Percentiles rank a stretch among this genome's conserved stretches.
Conservation (phyloP, 2,888 invertebrate genomes). For the Agrochola circellaris region DNA sequence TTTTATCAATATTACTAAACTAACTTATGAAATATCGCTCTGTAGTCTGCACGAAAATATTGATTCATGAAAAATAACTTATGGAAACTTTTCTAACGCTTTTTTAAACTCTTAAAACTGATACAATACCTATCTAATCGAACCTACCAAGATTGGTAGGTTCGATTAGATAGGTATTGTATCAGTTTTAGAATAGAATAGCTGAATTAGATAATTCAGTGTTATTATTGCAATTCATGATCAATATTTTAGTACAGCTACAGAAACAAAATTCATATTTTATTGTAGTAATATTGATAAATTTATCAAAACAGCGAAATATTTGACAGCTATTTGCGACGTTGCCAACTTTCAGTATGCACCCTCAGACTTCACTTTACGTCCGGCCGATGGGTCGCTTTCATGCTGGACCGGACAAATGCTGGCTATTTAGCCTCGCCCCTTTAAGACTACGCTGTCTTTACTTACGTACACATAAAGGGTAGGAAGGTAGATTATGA, state of each 20-base stretch:
- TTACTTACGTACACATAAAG: slow-evolving; percentile 67
- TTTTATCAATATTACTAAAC: not conserved
- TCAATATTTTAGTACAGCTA: not conserved
- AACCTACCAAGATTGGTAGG: no score
- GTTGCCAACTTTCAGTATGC: not conserved
- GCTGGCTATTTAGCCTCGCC: slow-evolving; percentile 71
- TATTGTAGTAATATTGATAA: not conserved
- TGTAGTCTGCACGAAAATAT: not conserved
- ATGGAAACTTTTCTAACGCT: not conserved
- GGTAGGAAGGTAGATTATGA: slow-evolving; percentile 36
- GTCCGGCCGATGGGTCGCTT: slow-evolving; percentile 67
- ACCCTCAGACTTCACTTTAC: slow-evolving; percentile 64
- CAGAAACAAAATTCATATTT: not conserved
- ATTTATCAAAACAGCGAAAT: not conserved
- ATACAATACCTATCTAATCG: not conserved
- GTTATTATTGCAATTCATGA: not conserved
- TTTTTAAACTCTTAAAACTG: not conserved
- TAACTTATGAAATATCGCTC: not conserved
- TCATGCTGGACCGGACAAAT: slow-evolving; percentile 72
- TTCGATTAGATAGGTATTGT: no score
- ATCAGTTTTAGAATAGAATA: no score
- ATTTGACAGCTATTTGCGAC: not conserved
- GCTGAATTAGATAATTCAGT: not conserved
- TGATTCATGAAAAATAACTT: not conserved
- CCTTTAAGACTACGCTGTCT: slow-evolving; percentile 68